Conservation (phyloP, 2,888 invertebrate species). For the Frankliniella fusca region DNA sequence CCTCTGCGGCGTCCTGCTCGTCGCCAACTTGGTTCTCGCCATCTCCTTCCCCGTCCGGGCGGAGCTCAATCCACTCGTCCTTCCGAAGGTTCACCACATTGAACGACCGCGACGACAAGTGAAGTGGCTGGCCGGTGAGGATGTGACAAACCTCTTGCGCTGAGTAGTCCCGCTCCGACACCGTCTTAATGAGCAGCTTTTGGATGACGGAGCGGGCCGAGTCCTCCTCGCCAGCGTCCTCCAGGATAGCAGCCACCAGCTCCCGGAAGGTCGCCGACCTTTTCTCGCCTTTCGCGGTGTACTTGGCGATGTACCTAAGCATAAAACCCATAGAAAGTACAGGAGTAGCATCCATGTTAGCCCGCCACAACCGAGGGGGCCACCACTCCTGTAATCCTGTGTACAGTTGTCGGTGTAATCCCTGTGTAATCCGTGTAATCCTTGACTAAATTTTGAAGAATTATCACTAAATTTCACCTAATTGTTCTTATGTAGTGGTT, state of each 20-base stretch:
- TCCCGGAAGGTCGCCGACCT: neutral
- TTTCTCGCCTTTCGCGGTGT: conserved; percentile 33
- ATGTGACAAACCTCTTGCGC: conserved; percentile 35
- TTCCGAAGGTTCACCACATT: conserved; percentile 10
- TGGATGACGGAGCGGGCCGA: conserved; percentile 30
- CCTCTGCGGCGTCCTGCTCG: neutral
- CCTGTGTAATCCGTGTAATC: no score
- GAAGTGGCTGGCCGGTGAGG: conserved; percentile 30
- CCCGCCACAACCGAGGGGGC: conserved; percentile 34
- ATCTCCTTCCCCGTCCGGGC: neutral
- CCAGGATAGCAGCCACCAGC: neutral
- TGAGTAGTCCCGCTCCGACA: conserved; percentile 35
- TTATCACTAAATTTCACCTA: no score
- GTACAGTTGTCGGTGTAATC: no score
- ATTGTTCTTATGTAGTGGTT: no score
- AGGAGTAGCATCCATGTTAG: conserved; percentile 33
- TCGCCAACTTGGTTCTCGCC: neutral
- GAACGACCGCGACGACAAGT: conserved; percentile 11
- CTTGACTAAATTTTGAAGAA: no score
- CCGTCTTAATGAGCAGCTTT: conserved; percentile 33
- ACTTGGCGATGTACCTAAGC: conserved; percentile 32
- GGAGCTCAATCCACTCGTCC: conserved; percentile 17
- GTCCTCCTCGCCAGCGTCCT: neutral
- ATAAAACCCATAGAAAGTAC: conserved; percentile 29
- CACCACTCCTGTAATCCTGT: conserved; percentile 30